Evolutionary conservation across 2,888 invertebrate species (phyloP), one percentile per base, ranked within the genome.

Genomic region (Tuberolachnus salignus): DNA sequence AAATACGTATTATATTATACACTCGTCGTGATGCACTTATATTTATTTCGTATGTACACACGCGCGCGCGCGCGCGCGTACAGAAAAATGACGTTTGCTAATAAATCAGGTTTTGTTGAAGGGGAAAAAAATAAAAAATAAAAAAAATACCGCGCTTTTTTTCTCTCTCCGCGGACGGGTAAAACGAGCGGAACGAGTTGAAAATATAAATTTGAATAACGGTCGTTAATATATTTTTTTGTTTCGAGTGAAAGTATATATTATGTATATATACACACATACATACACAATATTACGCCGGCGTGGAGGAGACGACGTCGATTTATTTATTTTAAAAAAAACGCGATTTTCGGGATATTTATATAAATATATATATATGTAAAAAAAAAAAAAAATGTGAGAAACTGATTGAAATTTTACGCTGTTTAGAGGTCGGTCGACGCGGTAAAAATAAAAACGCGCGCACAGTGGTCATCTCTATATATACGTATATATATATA

Each of bases 181-280:
- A 59, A 23, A 72, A 70, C 57, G 55, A 70, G 70, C 44, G 21
- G 55, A 70, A 70, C 70, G 57, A 70, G 70, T 70, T 46, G n/a
- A 57, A 70, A 70, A 34, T 34, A 34, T 57, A 57, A 44, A 70
- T 70, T 70, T 70, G 70, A 70, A 57, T 70, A 70, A 34, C 44
- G 44, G 44, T 55, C 55, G 23, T 70, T 55, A 55, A 70, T 70
- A 57, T 70, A 44, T 55, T 55, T 8, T 53, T 53, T 64, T n/a
- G n/a, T n/a, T n/a, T n/a, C n/a, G 16, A 70, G 70, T 70, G 70
- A 70, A 70, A 70, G 70, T 70, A 64, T 55, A 64, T n/a, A n/a
- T n/a, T n/a, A n/a, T n/a, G n/a, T n/a, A n/a, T n/a, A n/a, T n/a
- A n/a, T n/a, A n/a, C n/a, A n/a, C n/a, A n/a, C n/a, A n/a, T 34